phyloP scores from a whole-genome alignment of 37 sponge, comb jelly and placozoan species.

The Cliona cf. orientalis region DNA sequence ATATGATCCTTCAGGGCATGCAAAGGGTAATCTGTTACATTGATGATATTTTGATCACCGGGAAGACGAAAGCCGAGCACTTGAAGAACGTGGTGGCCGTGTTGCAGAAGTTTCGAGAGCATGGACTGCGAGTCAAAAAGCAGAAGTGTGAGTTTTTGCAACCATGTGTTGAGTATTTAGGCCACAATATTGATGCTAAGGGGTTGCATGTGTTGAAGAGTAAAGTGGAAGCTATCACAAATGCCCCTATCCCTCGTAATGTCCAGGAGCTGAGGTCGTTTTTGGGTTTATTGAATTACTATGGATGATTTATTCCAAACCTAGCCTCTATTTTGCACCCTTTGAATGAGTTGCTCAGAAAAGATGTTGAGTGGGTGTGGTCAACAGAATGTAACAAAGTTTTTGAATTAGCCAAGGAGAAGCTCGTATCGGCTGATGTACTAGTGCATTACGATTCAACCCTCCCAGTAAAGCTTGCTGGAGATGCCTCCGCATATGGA shows the following conservation, averaged over 20 bases:
- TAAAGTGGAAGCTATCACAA: conserved; percentile 21
- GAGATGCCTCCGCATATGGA: conserved; percentile 61
- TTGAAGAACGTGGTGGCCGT: conserved; percentile 17
- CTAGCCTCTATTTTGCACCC: conserved; percentile 32
- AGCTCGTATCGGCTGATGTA: conserved; percentile 10
- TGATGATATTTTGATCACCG: too few species aligned
- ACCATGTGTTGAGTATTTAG: conserved; percentile 30
- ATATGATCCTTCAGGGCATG: conserved; percentile 38
- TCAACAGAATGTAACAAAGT: conserved; percentile 15
- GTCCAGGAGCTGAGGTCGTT: conserved; percentile 39
- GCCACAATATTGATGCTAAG: conserved; percentile 30
- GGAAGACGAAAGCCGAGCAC: conserved; percentile 43
- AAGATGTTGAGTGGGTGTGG: conserved; percentile 34
- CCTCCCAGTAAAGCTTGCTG: conserved; percentile 25
- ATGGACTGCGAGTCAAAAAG: conserved; percentile 19
- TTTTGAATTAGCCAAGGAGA: conserved; percentile 35
- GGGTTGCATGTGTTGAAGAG: conserved; percentile 23
- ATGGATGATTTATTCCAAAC: conserved; percentile 52
- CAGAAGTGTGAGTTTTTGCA: conserved; percentile 43
- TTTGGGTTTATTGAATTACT: conserved; percentile 52
- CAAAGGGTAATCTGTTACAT: background rate
- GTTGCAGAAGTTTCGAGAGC: conserved; percentile 16
- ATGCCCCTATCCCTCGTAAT: conserved; percentile 38
- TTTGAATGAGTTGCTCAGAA: conserved; percentile 25
- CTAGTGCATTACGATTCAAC: conserved; percentile 44